These are phyloP conservation scores for Platypus cylindrus DNA, from an alignment of 2,888 invertebrate species.

Conservation along the genomic window DNA sequence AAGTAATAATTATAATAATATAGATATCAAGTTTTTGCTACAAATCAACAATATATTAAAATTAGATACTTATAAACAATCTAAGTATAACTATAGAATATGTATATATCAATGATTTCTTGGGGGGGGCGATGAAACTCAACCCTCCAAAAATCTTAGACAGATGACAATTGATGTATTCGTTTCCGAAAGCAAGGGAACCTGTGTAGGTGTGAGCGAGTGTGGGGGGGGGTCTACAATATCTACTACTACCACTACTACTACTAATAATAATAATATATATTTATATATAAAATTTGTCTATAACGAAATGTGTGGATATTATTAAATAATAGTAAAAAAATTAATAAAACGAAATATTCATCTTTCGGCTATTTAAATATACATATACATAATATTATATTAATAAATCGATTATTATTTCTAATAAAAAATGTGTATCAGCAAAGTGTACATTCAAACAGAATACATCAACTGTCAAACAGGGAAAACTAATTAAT, in stretches of 20 bases:
- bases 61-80: constrained; percentile 34
- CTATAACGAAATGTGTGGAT: constrained; percentile 36
- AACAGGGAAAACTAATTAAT: too few relatives aligned
- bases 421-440: too few relatives aligned
- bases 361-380: constrained; percentile 29
- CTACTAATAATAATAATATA: constrained; percentile 30
- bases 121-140: constrained; percentile 17
- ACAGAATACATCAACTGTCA: too few relatives aligned
- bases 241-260: constrained; percentile 21
- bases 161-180: constrained; percentile 7
- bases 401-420: constrained; percentile 29
- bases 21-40: constrained; percentile 38
- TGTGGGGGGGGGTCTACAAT: too few relatives aligned
- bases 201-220: neutral
- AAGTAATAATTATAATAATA: constrained; percentile 36
- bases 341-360: constrained; percentile 38
- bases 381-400: constrained; percentile 26
- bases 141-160: constrained; percentile 12
- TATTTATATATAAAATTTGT: constrained; percentile 35
- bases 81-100: too few relatives aligned
- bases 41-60: constrained; percentile 40
- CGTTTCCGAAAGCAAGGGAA: neutral
- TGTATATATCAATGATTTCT: too few relatives aligned
- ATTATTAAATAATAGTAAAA: constrained; percentile 34
- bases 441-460: too few relatives aligned